Evolutionary conservation across 2,113 vertebrate species (phyloP).

Genomic region (Theristicus caerulescens): DNA sequence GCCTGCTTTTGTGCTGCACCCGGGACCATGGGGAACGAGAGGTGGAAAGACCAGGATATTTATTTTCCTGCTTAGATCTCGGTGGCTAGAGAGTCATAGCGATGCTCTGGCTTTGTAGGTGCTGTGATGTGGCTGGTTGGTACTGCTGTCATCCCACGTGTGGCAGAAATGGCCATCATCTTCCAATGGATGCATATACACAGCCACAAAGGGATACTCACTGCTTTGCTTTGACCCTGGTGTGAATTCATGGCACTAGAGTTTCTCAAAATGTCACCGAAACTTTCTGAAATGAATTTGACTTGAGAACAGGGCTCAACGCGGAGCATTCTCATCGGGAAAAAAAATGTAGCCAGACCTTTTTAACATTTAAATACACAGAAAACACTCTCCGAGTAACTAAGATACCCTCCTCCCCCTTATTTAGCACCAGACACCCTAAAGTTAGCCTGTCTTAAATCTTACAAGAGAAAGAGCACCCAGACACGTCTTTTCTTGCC

Average conservation of each 20-base stretch:
- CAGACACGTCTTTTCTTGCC: not conserved
- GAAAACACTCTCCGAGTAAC: not conserved
- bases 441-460: not conserved
- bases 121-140: not conserved
- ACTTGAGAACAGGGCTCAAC: not conserved
- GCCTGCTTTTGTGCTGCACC: not conserved
- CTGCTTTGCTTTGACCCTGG: not conserved
- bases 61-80: not conserved
- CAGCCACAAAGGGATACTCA: not conserved
- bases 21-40: not conserved
- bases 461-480: not conserved
- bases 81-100: not conserved
- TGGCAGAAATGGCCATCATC: not conserved
- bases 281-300: not conserved
- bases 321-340: accelerated
- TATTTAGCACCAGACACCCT: not conserved
- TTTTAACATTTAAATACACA: not conserved
- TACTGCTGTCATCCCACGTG: not conserved
- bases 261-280: not conserved
- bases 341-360: not conserved
- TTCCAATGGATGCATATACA: not conserved
- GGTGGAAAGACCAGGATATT: not conserved
- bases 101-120: not conserved
- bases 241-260: not conserved
- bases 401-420: not conserved